Percentiles rank a stretch among this genome's conserved stretches.
Evolutionary conservation across 2,797 vertebrate genomes (phyloP).

Genomic region (Chlorospingus semifuscus): DNA sequence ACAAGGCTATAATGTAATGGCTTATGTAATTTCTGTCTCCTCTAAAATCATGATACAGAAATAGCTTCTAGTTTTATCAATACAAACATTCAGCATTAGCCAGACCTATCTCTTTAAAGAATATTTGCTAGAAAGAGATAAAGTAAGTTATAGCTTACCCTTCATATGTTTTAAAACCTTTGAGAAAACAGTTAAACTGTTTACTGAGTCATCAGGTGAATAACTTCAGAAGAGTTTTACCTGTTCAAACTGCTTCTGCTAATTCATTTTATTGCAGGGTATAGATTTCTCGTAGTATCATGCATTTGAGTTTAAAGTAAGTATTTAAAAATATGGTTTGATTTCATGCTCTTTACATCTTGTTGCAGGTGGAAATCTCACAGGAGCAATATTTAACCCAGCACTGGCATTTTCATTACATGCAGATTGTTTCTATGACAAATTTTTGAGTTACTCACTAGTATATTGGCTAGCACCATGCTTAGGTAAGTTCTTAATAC

Average conservation of each 20-base stretch:
- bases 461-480: constrained; percentile 91
- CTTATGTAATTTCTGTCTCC: not conserved
- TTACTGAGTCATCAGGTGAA: not conserved
- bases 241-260: not conserved
- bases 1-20: not conserved
- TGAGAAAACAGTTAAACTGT: not conserved
- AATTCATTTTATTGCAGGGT: not conserved
- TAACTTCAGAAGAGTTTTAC: not conserved
- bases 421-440: constrained; percentile 83
- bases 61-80: not conserved
- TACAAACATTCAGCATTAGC: not conserved
- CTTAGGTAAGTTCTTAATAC: constrained; percentile 79
- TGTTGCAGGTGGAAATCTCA: constrained; percentile 83
- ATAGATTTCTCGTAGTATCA: not conserved
- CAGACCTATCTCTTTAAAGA: not conserved
- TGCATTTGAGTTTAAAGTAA: not conserved
- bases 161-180: not conserved
- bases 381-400: constrained; percentile 93
- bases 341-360: constrained; percentile 31
- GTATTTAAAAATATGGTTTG: not conserved
- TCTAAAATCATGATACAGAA: not conserved
- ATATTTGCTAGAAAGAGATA: not conserved
- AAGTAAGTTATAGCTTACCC: not conserved
- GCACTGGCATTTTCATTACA: constrained; percentile 89
- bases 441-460: constrained; percentile 79